These are phyloP conservation scores for Aelia acuminata DNA, from an alignment of 2,888 invertebrate species.

Conservation along the genomic window DNA sequence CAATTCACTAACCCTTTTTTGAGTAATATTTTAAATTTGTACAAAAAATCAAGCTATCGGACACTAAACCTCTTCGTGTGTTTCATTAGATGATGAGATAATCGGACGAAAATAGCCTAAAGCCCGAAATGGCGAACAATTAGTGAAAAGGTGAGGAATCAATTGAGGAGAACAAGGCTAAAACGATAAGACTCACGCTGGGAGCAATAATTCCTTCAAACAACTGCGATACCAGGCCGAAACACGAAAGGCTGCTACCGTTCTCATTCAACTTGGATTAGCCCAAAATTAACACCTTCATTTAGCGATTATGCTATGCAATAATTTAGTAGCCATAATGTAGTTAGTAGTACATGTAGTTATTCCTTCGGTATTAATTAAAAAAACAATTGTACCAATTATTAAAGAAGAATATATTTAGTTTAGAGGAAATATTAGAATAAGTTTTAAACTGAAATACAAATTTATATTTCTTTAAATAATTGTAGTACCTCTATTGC, in stretches of 20 bases:
- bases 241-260: background rate
- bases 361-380: no score
- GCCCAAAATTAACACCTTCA: background rate
- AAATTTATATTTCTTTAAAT: no score
- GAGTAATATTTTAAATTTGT: no score
- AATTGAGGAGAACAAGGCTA: constrained; percentile 23
- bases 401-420: no score
- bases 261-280: background rate
- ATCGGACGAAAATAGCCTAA: background rate
- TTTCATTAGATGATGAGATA: background rate
- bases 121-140: constrained; percentile 12
- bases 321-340: background rate
- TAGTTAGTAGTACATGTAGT: no score
- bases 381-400: no score
- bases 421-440: no score
- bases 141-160: constrained; percentile 46
- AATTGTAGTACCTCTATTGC: no score
- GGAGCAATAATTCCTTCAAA: constrained; percentile 36
- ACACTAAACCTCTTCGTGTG: background rate
- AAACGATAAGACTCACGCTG: constrained; percentile 5
- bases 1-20: no score
- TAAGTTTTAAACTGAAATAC: no score
- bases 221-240: constrained; percentile 8
- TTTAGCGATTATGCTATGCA: background rate
- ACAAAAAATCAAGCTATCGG: background rate